Evolutionary conservation across 2,888 invertebrate genomes (phyloP), one percentile per base, ranked within the genome.

Genomic region (Chloroclystis v-ata): DNA sequence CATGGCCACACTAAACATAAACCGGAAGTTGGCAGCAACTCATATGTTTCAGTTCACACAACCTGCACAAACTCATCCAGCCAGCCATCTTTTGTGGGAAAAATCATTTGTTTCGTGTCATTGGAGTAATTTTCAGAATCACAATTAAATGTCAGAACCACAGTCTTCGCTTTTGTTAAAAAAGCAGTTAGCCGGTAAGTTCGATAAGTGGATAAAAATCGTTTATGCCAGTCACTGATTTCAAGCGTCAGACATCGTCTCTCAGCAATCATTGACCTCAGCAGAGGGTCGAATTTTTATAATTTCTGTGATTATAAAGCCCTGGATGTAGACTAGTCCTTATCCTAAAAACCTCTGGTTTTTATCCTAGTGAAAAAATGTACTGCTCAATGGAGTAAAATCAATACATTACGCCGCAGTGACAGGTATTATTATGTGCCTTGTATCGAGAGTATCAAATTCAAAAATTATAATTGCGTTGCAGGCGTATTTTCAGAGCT

Each of bases 171-270:
- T 97, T 89, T 91, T 97, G 90, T 91, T 97, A 89, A 93, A 95
- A 90, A 97, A 97, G 92, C 97, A 97, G 91, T 91, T 97, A 90
- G 95, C 96, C 93, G 97, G 97, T 96, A 91, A 89, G 90, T 89
- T 53, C 47, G 52, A 49, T 44, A 42, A 49, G 52, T 61, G 61
- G 49, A 52, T 51, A 52, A 59, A 60, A 67, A 64, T 61, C 43
- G 63, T 69, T 70, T 65, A 56, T 67, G 59, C 60, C 61, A 69
- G 67, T 71, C 67, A 71, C 65, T 65, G 61, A 59, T 64, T 63
- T 63, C 61, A 56, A 78, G 76, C 77, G 75, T 79, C 73, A 66
- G 70, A 71, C 72, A 72, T 53, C 46, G 73, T 75, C 76, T 75
- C 69, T 65, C 68, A 74, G 71, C 77, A 84, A 78, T 86, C 82